Conservation (phyloP, 2,113 vertebrate species). For the Tenrec ecaudatus region DNA sequence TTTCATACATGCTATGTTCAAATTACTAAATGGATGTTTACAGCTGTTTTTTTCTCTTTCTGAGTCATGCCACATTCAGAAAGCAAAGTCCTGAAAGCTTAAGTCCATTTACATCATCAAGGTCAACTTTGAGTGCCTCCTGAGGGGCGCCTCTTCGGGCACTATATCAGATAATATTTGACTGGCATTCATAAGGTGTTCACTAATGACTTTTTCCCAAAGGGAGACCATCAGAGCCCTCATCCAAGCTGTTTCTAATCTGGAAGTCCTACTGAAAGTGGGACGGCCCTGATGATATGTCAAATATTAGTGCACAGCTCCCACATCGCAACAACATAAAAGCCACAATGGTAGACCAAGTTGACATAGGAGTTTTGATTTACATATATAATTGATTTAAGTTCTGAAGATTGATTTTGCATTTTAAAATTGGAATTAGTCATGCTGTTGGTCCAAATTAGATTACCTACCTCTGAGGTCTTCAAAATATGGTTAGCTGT, state of each 20-base stretch:
- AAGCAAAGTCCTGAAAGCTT: background rate
- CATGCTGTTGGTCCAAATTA: conserved; percentile 33
- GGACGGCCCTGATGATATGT: background rate
- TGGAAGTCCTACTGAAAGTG: background rate
- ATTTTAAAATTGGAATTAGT: conserved; percentile 59
- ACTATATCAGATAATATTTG: background rate
- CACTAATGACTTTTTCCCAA: background rate
- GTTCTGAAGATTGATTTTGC: conserved; percentile 30
- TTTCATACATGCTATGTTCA: background rate
- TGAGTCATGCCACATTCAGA: background rate
- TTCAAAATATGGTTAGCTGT: background rate
- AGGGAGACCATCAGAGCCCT: background rate
- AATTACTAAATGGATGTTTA: background rate
- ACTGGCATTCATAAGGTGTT: background rate
- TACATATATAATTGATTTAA: conserved; percentile 63
- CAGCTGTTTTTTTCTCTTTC: background rate
- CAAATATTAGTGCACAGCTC: background rate
- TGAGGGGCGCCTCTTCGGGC: background rate
- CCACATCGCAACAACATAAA: background rate
- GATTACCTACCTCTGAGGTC: conserved; percentile 32
- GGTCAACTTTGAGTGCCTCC: background rate
- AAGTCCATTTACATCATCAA: background rate
- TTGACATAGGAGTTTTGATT: background rate
- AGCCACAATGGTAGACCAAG: background rate
- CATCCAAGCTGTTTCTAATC: background rate